These are phyloP conservation scores for Pollenia griseotomentosa DNA, from an alignment of 2,888 invertebrate species.

Conservation along the genomic window DNA sequence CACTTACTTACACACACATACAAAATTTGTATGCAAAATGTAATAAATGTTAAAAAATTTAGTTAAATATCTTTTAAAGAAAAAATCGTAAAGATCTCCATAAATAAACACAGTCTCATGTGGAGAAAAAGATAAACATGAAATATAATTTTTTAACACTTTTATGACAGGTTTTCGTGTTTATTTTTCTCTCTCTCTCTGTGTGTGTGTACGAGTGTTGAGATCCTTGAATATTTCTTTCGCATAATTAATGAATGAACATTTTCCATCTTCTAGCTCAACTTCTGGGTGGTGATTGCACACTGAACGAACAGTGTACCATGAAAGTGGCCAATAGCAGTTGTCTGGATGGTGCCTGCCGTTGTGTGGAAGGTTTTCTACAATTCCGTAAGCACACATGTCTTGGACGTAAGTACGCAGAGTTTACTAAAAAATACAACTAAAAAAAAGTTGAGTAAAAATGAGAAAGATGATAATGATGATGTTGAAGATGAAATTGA, in stretches of 20 bases:
- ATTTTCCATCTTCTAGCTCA: conserved; percentile 87
- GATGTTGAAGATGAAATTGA: conserved; percentile 11
- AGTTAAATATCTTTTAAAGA: conserved; percentile 1
- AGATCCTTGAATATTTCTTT: conserved; percentile 43
- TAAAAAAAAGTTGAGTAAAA: background rate
- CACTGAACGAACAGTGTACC: conserved; percentile 93
- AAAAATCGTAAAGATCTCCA: conserved; percentile 24
- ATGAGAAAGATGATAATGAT: background rate
- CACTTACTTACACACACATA: background rate
- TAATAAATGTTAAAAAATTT: conserved; percentile 13
- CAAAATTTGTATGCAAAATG: background rate
- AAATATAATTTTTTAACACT: conserved; percentile 65
- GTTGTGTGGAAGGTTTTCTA: conserved; percentile 92
- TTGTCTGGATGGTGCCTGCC: conserved; percentile 92
- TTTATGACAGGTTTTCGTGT: conserved; percentile 69
- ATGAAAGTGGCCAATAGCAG: conserved; percentile 95
- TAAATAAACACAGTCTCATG: conserved; percentile 31
- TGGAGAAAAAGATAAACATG: background rate
- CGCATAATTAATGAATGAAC: conserved; percentile 60
- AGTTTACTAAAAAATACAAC: conserved; percentile 63
- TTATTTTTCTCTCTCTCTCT: background rate
- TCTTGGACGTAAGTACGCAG: conserved; percentile 91
- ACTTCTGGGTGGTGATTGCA: conserved; percentile 92
- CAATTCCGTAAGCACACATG: conserved; percentile 96
- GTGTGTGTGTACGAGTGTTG: conserved; percentile 7